Percentiles rank a stretch among this genome's conserved stretches.
Conservation (phyloP, 1,140 invertebrate genomes). For the Teleogryllus occipitalis region DNA sequence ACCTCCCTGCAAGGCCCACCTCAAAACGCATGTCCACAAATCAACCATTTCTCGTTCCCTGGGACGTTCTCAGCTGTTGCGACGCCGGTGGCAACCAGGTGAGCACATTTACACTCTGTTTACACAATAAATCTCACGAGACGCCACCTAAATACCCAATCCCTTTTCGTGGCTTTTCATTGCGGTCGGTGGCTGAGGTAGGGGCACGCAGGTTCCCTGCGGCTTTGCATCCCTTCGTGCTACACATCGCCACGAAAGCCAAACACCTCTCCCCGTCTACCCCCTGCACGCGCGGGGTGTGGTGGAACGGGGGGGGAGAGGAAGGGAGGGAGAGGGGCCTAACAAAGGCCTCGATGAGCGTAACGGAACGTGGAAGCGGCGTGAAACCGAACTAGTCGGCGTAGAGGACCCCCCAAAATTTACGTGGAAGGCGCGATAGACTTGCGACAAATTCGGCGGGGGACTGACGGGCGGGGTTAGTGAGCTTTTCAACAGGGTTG, state of each 20-base stretch:
- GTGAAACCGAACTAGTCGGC: too few species aligned
- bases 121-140: neutral
- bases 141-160: neutral
- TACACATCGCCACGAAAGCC: neutral
- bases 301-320: too few species aligned
- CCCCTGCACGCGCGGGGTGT: neutral
- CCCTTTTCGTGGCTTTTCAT: neutral
- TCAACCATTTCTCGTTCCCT: too few species aligned
- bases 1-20: too few species aligned
- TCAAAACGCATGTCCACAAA: too few species aligned
- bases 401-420: too few species aligned
- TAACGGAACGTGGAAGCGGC: neutral
- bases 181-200: too few species aligned
- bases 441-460: too few species aligned
- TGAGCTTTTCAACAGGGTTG: too few species aligned
- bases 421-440: too few species aligned
- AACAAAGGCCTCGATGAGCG: neutral
- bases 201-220: neutral
- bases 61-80: neutral
- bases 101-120: neutral
- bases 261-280: neutral
- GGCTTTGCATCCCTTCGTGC: neutral
- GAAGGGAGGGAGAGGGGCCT: too few species aligned
- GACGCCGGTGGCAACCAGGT: neutral
- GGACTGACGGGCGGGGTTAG: too few species aligned